Conservation (phyloP, 2,888 invertebrate species). For the Tethea ocularis region DNA sequence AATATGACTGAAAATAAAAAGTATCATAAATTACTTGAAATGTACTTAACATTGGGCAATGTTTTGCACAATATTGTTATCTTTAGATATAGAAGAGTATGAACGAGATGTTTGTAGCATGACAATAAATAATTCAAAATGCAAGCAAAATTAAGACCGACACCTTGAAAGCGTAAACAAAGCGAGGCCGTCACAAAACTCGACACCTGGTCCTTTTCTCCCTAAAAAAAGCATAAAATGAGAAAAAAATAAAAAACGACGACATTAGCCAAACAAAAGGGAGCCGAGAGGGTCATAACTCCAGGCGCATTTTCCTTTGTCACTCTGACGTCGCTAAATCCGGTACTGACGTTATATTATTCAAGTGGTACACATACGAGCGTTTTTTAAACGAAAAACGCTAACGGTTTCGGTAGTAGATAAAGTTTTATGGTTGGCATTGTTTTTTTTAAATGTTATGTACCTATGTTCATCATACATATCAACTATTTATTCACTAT, state of each 20-base stretch:
- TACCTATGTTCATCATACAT: too few relatives aligned
- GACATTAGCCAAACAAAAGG: constrained; percentile 75
- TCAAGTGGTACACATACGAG: constrained; percentile 42
- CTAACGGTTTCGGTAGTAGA: background rate
- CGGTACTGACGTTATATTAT: constrained; percentile 65
- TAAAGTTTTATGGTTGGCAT: too few relatives aligned
- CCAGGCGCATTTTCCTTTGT: constrained; percentile 73
- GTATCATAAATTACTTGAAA: background rate
- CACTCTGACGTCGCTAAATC: constrained; percentile 71
- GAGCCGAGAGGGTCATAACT: constrained; percentile 74
- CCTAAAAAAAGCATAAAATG: constrained; percentile 52
- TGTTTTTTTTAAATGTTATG: too few relatives aligned
- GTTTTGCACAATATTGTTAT: background rate
- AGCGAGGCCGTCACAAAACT: constrained; percentile 53
- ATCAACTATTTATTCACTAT: too few relatives aligned
- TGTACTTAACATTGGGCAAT: background rate
- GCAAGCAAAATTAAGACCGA: constrained; percentile 48
- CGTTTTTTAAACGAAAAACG: background rate
- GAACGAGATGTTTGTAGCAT: background rate
- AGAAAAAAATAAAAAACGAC: constrained; percentile 59
- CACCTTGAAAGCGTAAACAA: constrained; percentile 52
- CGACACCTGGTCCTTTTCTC: constrained; percentile 58
- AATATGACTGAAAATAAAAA: background rate
- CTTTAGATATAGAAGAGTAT: background rate
- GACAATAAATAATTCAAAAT: constrained; percentile 34